Evolutionary conservation across 2,797 vertebrate genomes (phyloP).

Genomic region (Syngnathus acus): DNA sequence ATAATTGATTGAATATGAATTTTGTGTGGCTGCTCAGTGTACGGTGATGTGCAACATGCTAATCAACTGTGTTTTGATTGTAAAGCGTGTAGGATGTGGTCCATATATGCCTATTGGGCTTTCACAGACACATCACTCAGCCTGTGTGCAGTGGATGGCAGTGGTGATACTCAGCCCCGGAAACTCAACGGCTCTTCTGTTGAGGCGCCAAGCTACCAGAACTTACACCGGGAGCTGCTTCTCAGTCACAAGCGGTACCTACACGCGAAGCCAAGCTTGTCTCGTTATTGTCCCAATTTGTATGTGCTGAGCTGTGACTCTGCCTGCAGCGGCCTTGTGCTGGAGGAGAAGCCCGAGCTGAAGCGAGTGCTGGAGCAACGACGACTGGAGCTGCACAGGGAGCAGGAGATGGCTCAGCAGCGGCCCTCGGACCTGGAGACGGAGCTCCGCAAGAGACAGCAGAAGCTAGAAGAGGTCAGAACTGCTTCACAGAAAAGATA

Average conservation of each 20-base stretch:
- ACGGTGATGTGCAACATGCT: not conserved
- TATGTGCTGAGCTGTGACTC: constrained; percentile 12
- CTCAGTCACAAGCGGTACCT: constrained; percentile 72
- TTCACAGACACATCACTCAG: constrained; percentile 42
- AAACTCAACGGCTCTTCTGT: constrained; percentile 61
- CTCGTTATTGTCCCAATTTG: not conserved
- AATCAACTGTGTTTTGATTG: not conserved
- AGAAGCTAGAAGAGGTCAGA: constrained; percentile 67
- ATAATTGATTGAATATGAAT: not conserved
- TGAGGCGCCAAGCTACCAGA: constrained; percentile 58
- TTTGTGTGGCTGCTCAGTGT: not conserved
- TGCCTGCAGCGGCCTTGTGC: constrained; percentile 62
- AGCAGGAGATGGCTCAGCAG: constrained; percentile 61
- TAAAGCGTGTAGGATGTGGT: not conserved
- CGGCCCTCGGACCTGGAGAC: constrained; percentile 69
- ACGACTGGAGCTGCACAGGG: constrained; percentile 62
- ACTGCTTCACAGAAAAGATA: not conserved
- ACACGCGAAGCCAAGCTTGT: not conserved
- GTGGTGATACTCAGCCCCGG: constrained; percentile 38
- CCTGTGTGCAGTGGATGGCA: constrained; percentile 30
- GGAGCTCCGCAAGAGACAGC: constrained; percentile 73
- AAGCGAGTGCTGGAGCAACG: constrained; percentile 69
- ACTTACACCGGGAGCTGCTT: constrained; percentile 73
- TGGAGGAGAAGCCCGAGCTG: constrained; percentile 71
- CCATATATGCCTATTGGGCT: constrained; percentile 10